A percentile compares a stretch with the other conserved stretches of the same genome.
Conservation (phyloP, 1,140 invertebrate species). For the Nomia melanderi region DNA sequence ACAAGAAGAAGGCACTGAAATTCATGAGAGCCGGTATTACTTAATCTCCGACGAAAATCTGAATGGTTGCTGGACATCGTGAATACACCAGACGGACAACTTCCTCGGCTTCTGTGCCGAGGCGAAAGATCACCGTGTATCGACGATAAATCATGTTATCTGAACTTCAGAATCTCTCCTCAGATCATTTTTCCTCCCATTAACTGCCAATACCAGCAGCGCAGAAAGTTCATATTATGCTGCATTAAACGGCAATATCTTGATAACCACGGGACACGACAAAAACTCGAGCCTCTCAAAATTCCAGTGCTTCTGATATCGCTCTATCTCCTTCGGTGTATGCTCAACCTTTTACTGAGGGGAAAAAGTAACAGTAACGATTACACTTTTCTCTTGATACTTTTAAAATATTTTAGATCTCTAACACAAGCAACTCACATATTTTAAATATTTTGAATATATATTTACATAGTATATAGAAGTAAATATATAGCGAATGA, state of each 20-base stretch:
- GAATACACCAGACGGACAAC: background rate
- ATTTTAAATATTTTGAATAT: too few relatives aligned
- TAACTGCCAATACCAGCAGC: conserved; percentile 32
- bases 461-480: too few relatives aligned
- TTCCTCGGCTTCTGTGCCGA: conserved; percentile 10
- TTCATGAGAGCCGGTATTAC: background rate
- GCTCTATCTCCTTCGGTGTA: conserved; percentile 3
- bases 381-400: too few relatives aligned
- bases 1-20: background rate
- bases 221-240: conserved; percentile 20
- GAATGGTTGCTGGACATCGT: conserved; percentile 7
- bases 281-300: conserved; percentile 4
- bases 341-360: background rate
- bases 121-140: conserved; percentile 9
- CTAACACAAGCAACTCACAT: too few relatives aligned
- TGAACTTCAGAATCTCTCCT: conserved; percentile 13
- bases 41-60: conserved; percentile 26
- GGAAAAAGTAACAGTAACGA: background rate
- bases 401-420: too few relatives aligned
- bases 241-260: conserved; percentile 35
- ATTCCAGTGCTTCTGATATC: conserved; percentile 1
- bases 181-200: conserved; percentile 41
- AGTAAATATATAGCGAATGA: too few relatives aligned
- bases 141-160: conserved; percentile 37
- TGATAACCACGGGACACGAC: conserved; percentile 7